Conservation (phyloP, 2,888 invertebrate species). For the Dicyrtoma fusca region DNA sequence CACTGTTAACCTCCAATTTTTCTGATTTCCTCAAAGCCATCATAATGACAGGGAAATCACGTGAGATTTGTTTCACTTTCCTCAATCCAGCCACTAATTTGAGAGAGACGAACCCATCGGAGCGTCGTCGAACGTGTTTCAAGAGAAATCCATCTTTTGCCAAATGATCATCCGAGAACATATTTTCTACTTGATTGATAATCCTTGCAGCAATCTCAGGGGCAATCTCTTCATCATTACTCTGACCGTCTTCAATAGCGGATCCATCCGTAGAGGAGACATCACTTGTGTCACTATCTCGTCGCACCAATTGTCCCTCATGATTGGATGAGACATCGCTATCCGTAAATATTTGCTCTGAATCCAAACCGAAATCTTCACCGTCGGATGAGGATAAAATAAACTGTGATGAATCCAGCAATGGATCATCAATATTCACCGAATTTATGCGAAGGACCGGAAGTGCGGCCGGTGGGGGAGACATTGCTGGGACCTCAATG, state of each 20-base stretch:
- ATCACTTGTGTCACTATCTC: slow-evolving; percentile 47
- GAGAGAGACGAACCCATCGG: slow-evolving; percentile 92
- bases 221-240: slow-evolving; percentile 24
- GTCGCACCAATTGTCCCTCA: slow-evolving; percentile 26
- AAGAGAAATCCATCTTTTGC: slow-evolving; percentile 92
- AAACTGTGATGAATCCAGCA: slow-evolving; percentile 12
- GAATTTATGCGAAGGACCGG: slow-evolving; percentile 41
- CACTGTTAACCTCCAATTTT: slow-evolving; percentile 84
- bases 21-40: slow-evolving; percentile 75
- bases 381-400: slow-evolving; percentile 28
- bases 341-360: slow-evolving; percentile 22
- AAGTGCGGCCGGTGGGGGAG: slow-evolving; percentile 16
- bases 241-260: not conserved
- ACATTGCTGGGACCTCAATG: slow-evolving; percentile 28
- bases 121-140: slow-evolving; percentile 92
- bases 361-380: slow-evolving; percentile 17
- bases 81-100: slow-evolving; percentile 95
- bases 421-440: slow-evolving; percentile 30
- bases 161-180: slow-evolving; percentile 93
- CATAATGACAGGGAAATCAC: slow-evolving; percentile 92
- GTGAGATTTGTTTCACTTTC: slow-evolving; percentile 88
- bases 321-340: slow-evolving; percentile 27
- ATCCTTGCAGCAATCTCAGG: slow-evolving; percentile 75
- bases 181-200: slow-evolving; percentile 87
- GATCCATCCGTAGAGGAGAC: slow-evolving; percentile 41